phyloP scores from a whole-genome alignment of 2,113 vertebrate genomes.

The Odocoileus hemionus region DNA sequence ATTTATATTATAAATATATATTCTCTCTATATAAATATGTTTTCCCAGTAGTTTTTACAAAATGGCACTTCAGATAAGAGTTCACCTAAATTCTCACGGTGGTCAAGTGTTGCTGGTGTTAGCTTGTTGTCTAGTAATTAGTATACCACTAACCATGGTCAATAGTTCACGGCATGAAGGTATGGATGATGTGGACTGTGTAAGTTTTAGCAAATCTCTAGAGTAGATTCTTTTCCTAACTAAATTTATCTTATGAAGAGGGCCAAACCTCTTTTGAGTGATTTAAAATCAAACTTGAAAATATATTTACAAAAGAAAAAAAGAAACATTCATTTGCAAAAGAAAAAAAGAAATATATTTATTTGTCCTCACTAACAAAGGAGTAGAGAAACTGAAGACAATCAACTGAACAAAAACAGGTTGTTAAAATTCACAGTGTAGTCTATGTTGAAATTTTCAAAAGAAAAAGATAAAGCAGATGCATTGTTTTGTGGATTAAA shows the following conservation, averaged over 20 bases:
- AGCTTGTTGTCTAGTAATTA: not conserved
- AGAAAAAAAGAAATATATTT: not conserved
- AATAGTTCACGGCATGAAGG: not conserved
- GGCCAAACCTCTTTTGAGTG: not conserved
- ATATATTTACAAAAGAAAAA: slow-evolving; percentile 17
- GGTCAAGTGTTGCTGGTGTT: not conserved
- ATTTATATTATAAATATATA: not conserved
- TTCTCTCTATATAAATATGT: not conserved
- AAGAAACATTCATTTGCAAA: not conserved
- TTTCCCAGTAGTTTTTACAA: not conserved
- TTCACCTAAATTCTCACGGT: not conserved
- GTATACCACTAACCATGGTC: not conserved
- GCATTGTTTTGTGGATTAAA: not conserved
- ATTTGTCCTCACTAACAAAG: slow-evolving; percentile 36
- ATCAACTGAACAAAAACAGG: slow-evolving; percentile 18
- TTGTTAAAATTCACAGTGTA: slow-evolving; percentile 23
- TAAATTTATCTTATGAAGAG: not conserved
- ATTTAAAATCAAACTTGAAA: slow-evolving; percentile 5
- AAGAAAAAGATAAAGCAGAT: slow-evolving; percentile 2
- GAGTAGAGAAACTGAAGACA: not conserved
- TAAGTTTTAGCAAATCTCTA: not conserved
- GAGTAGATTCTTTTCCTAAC: not conserved
- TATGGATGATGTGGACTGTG: not conserved
- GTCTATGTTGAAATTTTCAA: not conserved
- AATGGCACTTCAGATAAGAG: not conserved